Evolutionary conservation across 1,140 invertebrate species (phyloP).

Genomic region (Metopolophium dirhodum): DNA sequence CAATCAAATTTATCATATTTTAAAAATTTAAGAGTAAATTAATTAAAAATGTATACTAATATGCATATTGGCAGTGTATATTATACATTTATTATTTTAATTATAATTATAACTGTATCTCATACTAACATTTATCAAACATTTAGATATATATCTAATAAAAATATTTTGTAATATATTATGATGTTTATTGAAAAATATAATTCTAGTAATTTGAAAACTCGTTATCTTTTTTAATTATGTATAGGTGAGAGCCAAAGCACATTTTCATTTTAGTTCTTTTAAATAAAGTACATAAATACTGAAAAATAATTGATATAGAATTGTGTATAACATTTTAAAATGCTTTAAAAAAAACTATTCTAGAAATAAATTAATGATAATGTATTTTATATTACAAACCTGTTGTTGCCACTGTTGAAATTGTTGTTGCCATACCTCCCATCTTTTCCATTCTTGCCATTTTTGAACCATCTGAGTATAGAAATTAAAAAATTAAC

Average conservation of each 20-base stretch:
- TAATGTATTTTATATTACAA: background rate
- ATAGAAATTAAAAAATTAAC: conserved; percentile 13
- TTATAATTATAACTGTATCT: background rate
- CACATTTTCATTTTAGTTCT: background rate
- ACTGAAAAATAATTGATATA: background rate
- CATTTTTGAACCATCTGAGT: conserved; percentile 66
- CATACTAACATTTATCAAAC: background rate
- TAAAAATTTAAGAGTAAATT: conserved; percentile 65
- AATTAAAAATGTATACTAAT: conserved; percentile 66
- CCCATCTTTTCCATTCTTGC: conserved; percentile 84
- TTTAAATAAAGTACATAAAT: background rate
- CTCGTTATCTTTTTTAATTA: background rate
- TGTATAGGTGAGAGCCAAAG: background rate
- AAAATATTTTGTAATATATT: background rate
- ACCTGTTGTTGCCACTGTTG: conserved; percentile 80
- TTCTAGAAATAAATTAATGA: background rate
- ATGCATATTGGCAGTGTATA: no score
- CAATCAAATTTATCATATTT: background rate
- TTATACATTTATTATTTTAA: no score
- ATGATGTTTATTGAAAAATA: background rate
- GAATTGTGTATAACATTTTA: background rate
- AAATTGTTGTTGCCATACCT: conserved; percentile 83
- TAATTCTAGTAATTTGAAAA: background rate
- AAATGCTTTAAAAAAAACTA: background rate
- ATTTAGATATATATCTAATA: background rate